Evolutionary conservation across 2,888 invertebrate genomes (phyloP).

Genomic region (Dryomyza anilis): DNA sequence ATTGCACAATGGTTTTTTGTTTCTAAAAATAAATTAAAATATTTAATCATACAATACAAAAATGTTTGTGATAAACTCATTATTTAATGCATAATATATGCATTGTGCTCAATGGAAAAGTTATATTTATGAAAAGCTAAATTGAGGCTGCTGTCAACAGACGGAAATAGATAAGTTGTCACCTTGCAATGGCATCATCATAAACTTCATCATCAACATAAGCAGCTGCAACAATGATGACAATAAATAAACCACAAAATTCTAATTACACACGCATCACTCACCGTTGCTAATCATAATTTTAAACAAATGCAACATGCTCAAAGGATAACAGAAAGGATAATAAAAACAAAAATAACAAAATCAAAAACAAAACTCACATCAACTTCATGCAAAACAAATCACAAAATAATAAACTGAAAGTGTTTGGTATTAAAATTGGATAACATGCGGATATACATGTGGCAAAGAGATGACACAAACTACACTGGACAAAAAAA

Average conservation of each 20-base stretch:
- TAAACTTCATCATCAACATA: not conserved
- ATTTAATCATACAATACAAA: too few species aligned
- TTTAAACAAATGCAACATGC: conserved; percentile 1
- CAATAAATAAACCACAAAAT: conserved; percentile 8
- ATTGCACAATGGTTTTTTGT: too few species aligned
- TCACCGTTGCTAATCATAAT: conserved; percentile 20
- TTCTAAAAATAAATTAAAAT: too few species aligned
- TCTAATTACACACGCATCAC: conserved; percentile 22
- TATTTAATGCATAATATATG: too few species aligned
- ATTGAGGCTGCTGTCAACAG: not conserved
- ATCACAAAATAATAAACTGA: conserved; percentile 5
- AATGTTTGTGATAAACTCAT: too few species aligned
- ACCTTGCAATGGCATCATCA: not conserved
- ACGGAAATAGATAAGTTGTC: not conserved
- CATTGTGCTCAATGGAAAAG: too few species aligned
- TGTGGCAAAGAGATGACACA: too few species aligned
- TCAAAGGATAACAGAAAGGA: not conserved
- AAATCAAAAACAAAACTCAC: not conserved
- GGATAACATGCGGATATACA: too few species aligned
- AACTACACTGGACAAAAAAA: too few species aligned
- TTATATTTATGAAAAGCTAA: too few species aligned
- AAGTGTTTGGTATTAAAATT: too few species aligned
- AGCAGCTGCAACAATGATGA: not conserved
- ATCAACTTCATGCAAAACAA: conserved; percentile 2
- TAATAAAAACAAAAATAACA: conserved; percentile 3